Base-by-base conservation (phyloP, 1,140 invertebrate genomes). In the Anastatus disparis region DNA sequence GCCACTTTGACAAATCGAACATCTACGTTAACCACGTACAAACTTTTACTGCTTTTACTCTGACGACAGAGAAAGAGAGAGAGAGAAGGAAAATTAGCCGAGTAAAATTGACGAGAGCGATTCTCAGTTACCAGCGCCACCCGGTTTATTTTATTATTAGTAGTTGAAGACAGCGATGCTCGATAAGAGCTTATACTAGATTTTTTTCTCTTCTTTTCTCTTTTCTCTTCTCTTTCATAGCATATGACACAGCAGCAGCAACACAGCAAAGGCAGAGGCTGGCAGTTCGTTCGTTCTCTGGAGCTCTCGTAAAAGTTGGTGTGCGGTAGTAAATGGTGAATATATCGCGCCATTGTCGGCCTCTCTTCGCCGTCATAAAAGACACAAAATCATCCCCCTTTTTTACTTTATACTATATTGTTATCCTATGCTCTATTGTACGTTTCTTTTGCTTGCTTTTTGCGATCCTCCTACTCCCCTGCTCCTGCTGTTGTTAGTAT, bases 321-420 rank as follows among this genome's bases (percentile, higher is more conserved):
- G 31, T 48, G n/a, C 27, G 44, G 40, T 55, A 53, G 65, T 68
- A 68, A 68, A 68, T 59, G 65, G 12, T 15, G 65, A 71, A 53
- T 59, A 53, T 53, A 71, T 50, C 53, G 53, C 53, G 56, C 56
- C 56, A 70, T 70, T 63, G 67, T 63, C 56, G 56, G 29, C 46
- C 44, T 50, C 53, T 22, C 10, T 13, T 35, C 40, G 35, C 63
- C 68, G 69, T 55, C n/a, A n/a, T n/a, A n/a, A 63, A 70, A 63
- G 50, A 50, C 40, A 20, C 58, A 58, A 27, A 63, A 55, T 70
- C 56, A 42, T 70, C 46, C 46, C 40, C n/a, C n/a, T n/a, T n/a
- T n/a, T n/a, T n/a, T n/a, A n/a, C n/a, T n/a, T n/a, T n/a, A n/a
- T n/a, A n/a, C n/a, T n/a, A n/a, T n/a, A n/a, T n/a, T n/a, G n/a